A percentile compares a stretch with the other conserved stretches of the same genome.
Evolutionary conservation across 2,113 vertebrate genomes (phyloP).

Genomic region (human (Homo sapiens)): DNA sequence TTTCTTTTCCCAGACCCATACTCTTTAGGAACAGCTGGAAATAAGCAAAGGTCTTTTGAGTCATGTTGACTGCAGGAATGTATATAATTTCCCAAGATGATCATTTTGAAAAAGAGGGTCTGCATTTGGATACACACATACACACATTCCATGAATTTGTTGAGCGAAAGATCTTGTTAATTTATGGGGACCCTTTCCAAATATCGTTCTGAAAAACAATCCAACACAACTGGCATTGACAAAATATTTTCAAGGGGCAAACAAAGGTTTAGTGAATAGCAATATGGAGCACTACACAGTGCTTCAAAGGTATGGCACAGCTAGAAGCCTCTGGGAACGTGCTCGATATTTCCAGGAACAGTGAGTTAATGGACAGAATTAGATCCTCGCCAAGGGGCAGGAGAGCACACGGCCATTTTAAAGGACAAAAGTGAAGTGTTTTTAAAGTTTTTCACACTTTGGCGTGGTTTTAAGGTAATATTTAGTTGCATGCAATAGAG

Average conservation of each 20-base stretch:
- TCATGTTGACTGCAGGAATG: not conserved
- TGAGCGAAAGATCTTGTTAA: not conserved
- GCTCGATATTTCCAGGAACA: not conserved
- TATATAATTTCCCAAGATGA: not conserved
- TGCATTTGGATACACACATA: too few relatives aligned
- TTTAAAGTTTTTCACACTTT: not conserved
- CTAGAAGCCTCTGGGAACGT: not conserved
- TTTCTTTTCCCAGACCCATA: not conserved
- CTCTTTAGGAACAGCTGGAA: not conserved
- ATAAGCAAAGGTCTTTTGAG: not conserved
- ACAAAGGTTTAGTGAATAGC: not conserved
- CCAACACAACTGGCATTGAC: not conserved
- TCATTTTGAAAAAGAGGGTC: not conserved
- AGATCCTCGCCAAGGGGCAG: not conserved
- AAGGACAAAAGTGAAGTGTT: too few relatives aligned
- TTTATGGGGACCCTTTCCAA: not conserved
- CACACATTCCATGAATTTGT: not conserved
- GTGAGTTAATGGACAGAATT: too few relatives aligned
- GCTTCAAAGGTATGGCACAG: not conserved
- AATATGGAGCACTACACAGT: not conserved
- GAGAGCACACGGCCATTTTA: not conserved
- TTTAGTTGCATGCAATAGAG: not conserved
- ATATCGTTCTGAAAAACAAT: not conserved
- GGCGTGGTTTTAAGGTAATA: not conserved
- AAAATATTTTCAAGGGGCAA: not conserved